Evolutionary conservation across 2,797 vertebrate genomes (phyloP).

Genomic region (Anas acuta): DNA sequence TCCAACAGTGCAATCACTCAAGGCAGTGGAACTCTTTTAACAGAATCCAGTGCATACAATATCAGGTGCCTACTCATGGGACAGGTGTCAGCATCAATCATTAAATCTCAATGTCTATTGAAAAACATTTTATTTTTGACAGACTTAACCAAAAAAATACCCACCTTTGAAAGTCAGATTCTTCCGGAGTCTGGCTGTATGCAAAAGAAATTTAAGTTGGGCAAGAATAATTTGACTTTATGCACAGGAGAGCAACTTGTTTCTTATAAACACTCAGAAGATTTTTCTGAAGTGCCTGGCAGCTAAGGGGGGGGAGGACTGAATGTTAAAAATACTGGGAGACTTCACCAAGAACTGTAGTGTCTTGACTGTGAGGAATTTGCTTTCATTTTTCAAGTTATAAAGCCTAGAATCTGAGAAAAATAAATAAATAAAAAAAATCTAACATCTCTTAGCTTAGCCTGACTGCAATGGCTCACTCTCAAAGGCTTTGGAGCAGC

Average conservation of each 20-base stretch:
- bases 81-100: background rate
- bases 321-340: background rate
- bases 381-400: background rate
- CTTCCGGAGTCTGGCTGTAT: background rate
- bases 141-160: background rate
- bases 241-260: background rate
- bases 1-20: background rate
- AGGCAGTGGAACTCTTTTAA: background rate
- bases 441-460: background rate
- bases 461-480: background rate
- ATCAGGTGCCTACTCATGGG: background rate
- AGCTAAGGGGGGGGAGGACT: background rate
- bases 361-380: background rate
- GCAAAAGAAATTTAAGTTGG: background rate
- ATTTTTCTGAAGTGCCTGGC: background rate
- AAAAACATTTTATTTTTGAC: background rate
- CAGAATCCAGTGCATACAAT: background rate
- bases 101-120: background rate
- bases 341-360: background rate
- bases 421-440: no score
- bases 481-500: background rate
- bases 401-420: background rate
- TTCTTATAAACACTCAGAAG: background rate
- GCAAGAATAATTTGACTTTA: background rate
- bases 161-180: background rate